Base-by-base conservation (phyloP, 2,888 invertebrate genomes). In the Liopterus haemorrhoidalis region DNA sequence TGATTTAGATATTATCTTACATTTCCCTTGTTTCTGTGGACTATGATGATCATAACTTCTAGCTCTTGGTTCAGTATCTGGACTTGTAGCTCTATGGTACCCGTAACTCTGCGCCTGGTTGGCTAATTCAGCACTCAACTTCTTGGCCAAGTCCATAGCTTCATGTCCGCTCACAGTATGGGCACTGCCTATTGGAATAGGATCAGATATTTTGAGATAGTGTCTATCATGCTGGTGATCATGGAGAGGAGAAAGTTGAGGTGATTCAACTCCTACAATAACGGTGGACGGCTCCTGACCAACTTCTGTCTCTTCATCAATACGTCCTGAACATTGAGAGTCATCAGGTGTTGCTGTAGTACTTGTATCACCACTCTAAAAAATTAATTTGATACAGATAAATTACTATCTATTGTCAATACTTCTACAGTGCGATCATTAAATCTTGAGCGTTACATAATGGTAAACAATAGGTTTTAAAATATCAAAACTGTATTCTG, bases 121-220 rank as follows among this genome's bases (percentile, higher is more conserved):
- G 53, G 63, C 74, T 46, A 83, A 67, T 65, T 83, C 81, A 48
- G 78, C 79, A 55, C 71, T 81, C 41, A 83, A 71, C 1, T 82
- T 70, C 59, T 82, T 85, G 2, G 86, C 85, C 49, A 87, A 64
- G 53, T 84, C 74, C 55, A 81, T 80, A 15, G 86, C 86, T 67
- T 87, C 87, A 61, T 86, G 85, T 0, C 86, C 87, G 55, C 83
- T 81, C 38, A 86, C 86, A 8, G 86, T 87, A 67, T 82, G 82
- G 59, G 82, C 75, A 51, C 74, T 70, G 52, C 75, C 79, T 50
- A 86, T 86, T 2, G 85, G 84, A 60, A 86, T 86, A 1, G 86
- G 85, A 61, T 83, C 82, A 0, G 85, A 84, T 21, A 73, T 68
- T 55, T 79, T 77, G 12, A 74, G 54, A 56, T 75, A 68, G 62